Evolutionary conservation across 2,888 invertebrate species (phyloP), one percentile per base, ranked within the genome.

Genomic region (Digitonthophagus gazella): DNA sequence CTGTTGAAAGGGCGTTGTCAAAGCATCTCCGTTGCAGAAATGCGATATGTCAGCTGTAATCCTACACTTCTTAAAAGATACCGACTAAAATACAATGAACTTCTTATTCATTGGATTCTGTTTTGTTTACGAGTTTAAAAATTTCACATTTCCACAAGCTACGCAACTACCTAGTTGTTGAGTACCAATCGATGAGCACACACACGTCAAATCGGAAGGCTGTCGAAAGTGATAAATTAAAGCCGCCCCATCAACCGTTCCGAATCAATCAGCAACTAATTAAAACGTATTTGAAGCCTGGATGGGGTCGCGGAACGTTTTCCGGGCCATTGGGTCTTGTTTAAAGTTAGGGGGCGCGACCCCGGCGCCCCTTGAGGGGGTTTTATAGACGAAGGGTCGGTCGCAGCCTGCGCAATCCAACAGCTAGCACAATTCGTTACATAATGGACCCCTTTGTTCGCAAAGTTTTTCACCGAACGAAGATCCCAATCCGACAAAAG

Each of bases 391-490:
- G 28, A 8, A 44, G 28, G 28, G 28, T 44, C 28, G 28, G 28
- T 44, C 28, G 28, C 28, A 44, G 28, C 28, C 69, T 66, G 64
- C 66, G 66, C 63, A 66, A 80, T 80, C 80, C 75, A 75, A 76
- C 77, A 76, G 75, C 77, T 75, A 77, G 77, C 78, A 78, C 81
- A 80, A 80, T 80, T 76, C 79, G 80, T 78, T 79, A 77, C 77
- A 80, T 81, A 81, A 81, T 81, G 78, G 80, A 76, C 75, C 78
- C 77, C 73, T 79, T 79, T 79, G 77, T 79, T 65, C 69, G 64
- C 69, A 71, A 61, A 61, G 66, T 64, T 57, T 61, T 54, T 67
- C 28, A 20, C 63, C 61, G 18, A 16, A n/a, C 44, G 67, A 56
- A 56, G 19, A 11, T 61, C 55, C 55, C 61, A 18, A 44, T 44